Base-by-base conservation (phyloP, 2,888 invertebrate genomes). In the Isotomurus palustris region DNA sequence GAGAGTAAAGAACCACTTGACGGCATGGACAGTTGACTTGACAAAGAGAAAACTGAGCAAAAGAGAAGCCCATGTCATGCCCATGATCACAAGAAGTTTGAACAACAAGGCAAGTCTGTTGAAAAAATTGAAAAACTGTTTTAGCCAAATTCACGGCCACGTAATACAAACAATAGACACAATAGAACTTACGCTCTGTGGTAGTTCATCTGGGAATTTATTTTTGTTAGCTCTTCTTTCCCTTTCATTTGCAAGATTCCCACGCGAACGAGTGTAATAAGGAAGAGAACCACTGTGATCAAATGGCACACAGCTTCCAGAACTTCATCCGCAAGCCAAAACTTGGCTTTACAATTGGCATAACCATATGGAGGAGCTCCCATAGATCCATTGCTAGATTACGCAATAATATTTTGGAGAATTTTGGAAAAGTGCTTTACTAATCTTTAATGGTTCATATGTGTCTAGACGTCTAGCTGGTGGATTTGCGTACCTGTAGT, bases 41-140 rank as follows among this genome's bases (percentile, higher is more conserved):
- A 53, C 56, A 10, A 64, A 29, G 27, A 64, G 10, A 29, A 45
- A 57, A 28, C 32, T 64, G 10, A 64, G 27, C 12, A 57, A 41
- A n/a, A 64, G 29, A 6, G 63, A 64, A 19, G 57, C 25, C 63
- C 63, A 64, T 4, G 63, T 60, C 25, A 64, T 64, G 12, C 60
- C 56, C 63, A 64, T 64, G 1, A 64, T 58, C n/a, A 64, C 17
- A 28, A 64, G 56, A 4, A 64, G 47, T 43, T 64, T 64, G 56
- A 64, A 64, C 41, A 64, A 64, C n/a, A 64, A 53, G 27, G 55
- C 52, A 40, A 60, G 55, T 12, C 63, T 64, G 17, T 14, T 17
- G 4, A 32, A 49, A 49, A 29, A 14, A 24, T 40, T 38, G 24
- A 50, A 38, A 4, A 17, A 5, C n/a, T 17, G 29, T 49, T 27